These are phyloP conservation scores for Synergus umbraculus DNA, from an alignment of 2,888 invertebrate species.

Conservation along the genomic window DNA sequence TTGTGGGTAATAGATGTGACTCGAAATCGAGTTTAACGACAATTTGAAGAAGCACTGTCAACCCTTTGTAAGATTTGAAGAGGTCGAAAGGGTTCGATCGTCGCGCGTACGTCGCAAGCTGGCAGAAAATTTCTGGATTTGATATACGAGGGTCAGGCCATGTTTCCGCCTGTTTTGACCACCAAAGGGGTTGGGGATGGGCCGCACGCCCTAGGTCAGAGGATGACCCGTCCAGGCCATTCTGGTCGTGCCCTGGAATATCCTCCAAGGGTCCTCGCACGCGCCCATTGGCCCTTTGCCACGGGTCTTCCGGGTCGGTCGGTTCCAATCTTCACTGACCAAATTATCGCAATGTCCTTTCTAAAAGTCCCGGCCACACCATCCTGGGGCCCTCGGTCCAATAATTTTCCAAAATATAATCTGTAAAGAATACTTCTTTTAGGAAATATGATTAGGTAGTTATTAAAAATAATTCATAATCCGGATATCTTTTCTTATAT, in stretches of 20 bases:
- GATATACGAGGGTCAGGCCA: conserved; percentile 76
- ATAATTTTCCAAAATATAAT: background rate
- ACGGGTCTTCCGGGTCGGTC: conserved; percentile 55
- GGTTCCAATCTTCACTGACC: conserved; percentile 60
- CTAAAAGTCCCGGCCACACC: conserved; percentile 13
- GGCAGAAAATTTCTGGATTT: conserved; percentile 56
- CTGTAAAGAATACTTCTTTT: background rate
- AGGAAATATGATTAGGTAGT: background rate
- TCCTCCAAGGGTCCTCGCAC: conserved; percentile 59
- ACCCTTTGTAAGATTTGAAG: conserved; percentile 9
- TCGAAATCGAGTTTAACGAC: conserved; percentile 17
- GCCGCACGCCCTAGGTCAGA: conserved; percentile 75
- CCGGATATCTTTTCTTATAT: background rate
- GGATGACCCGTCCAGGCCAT: conserved; percentile 68
- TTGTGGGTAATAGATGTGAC: conserved; percentile 12
- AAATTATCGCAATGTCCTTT: conserved; percentile 65
- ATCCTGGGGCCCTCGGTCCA: conserved; percentile 30
- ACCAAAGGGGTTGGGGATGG: conserved; percentile 74
- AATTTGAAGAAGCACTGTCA: conserved; percentile 25
- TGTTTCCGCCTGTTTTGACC: conserved; percentile 78
- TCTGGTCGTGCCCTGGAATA: conserved; percentile 68
- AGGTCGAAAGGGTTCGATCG: conserved; percentile 31
- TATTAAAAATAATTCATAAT: background rate
- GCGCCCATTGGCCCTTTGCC: conserved; percentile 58
- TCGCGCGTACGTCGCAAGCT: conserved; percentile 31